A percentile compares a stretch with the other conserved stretches of the same genome.
These are phyloP conservation scores for Eilema sororculum DNA, from an alignment of 2,888 invertebrate species.

Conservation along the genomic window DNA sequence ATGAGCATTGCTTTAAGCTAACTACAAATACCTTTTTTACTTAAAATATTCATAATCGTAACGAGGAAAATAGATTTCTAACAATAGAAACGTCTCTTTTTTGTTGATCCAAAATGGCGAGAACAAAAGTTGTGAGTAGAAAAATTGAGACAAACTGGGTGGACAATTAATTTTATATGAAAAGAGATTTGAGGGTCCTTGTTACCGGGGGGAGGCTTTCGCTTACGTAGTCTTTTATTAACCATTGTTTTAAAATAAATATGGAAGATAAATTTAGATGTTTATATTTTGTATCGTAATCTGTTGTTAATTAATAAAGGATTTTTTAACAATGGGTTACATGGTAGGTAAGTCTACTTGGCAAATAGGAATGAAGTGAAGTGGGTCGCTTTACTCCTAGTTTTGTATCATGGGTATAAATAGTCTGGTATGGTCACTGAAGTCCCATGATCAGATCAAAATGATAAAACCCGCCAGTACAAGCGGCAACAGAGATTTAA, in stretches of 20 bases:
- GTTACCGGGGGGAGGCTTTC: slow-evolving; percentile 17
- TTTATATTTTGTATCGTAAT: background rate
- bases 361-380: background rate
- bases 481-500: no score
- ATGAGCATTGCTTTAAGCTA: no score
- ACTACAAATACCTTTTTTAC: no score
- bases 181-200: slow-evolving; percentile 21
- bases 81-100: background rate
- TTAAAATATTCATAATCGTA: background rate
- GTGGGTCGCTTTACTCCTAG: background rate
- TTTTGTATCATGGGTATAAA: background rate
- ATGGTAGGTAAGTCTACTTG: background rate
- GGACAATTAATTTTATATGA: slow-evolving; percentile 45
- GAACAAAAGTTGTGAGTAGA: slow-evolving; percentile 17
- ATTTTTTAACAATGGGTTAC: background rate
- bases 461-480: no score
- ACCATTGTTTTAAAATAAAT: slow-evolving; percentile 43
- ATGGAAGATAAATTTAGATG: slow-evolving; percentile 12
- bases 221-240: slow-evolving; percentile 40
- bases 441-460: no score
- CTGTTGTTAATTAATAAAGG: background rate
- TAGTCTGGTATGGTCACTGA: no score
- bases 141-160: slow-evolving; percentile 32
- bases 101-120: background rate
- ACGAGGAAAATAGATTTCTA: background rate